A percentile compares a stretch with the other conserved stretches of the same genome.
Evolutionary conservation across 1,140 invertebrate species (phyloP).

Genomic region (Colletes gigas): DNA sequence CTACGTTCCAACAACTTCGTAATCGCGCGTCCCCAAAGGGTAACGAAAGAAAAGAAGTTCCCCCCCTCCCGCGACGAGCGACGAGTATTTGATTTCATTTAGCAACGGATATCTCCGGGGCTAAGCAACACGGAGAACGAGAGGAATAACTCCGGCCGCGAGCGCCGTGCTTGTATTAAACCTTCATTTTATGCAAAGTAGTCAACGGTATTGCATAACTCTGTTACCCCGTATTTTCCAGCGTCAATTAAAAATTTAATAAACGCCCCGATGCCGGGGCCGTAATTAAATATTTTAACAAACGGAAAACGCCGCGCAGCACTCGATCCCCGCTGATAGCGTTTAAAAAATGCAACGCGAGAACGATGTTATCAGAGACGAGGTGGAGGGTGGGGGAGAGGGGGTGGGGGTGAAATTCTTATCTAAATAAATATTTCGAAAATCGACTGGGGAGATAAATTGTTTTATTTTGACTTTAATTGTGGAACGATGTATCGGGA

Average conservation of each 20-base stretch:
- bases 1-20: no score
- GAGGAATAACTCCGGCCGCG: no score
- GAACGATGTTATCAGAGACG: no score
- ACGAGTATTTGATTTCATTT: constrained; percentile 18
- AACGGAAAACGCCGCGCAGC: constrained; percentile 26
- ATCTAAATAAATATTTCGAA: no score
- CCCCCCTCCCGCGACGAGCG: background rate
- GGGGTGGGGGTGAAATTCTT: no score
- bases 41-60: background rate
- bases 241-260: constrained; percentile 60
- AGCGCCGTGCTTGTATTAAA: background rate
- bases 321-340: constrained; percentile 12
- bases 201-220: constrained; percentile 3
- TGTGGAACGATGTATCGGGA: no score
- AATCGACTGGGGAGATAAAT: no score
- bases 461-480: no score
- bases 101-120: background rate
- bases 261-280: constrained; percentile 25
- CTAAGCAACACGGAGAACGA: background rate
- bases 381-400: no score
- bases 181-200: constrained; percentile 33
- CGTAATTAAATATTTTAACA: constrained; percentile 50
- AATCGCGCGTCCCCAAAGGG: no score
- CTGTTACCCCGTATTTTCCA: constrained; percentile 8
- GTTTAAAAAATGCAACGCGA: background rate